These are phyloP conservation scores for Phalacrocorax pelagicus DNA, from an alignment of 2,113 vertebrate species.

Conservation along the genomic window DNA sequence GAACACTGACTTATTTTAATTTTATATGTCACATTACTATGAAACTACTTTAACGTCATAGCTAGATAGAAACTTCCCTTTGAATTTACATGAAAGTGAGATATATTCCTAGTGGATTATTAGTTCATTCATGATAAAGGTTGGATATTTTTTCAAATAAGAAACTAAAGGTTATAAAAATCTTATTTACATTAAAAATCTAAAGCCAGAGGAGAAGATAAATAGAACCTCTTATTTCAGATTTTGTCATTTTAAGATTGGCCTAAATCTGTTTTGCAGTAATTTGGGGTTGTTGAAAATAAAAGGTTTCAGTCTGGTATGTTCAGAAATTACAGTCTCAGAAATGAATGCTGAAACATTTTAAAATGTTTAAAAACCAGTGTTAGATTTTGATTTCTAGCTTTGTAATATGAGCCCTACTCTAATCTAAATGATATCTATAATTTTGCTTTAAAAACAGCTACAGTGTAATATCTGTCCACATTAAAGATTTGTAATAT, in stretches of 20 bases:
- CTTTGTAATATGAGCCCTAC: not conserved
- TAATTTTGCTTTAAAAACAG: not conserved
- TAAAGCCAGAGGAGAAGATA: not conserved
- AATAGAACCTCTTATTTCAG: not conserved
- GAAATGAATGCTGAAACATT: not conserved
- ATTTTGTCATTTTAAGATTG: not conserved
- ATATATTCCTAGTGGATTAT: not conserved
- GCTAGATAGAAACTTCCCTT: not conserved
- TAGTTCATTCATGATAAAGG: not conserved
- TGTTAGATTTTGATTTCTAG: not conserved
- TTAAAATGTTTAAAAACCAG: not conserved
- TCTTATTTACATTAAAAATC: not conserved
- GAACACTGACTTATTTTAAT: not conserved
- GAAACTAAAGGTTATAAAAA: not conserved
- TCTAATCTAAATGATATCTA: not conserved
- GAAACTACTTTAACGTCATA: not conserved
- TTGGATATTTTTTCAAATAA: not conserved
- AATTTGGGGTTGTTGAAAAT: not conserved
- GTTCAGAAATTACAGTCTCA: not conserved
- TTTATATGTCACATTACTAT: not conserved
- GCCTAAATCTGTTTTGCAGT: not conserved
- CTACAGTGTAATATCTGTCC: not conserved
- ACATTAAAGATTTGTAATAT: not conserved
- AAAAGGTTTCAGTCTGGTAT: not conserved
- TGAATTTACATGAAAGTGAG: not conserved